These are phyloP conservation scores for Chironomus tentans DNA, from an alignment of 2,888 invertebrate genomes.

Conservation along the genomic window DNA sequence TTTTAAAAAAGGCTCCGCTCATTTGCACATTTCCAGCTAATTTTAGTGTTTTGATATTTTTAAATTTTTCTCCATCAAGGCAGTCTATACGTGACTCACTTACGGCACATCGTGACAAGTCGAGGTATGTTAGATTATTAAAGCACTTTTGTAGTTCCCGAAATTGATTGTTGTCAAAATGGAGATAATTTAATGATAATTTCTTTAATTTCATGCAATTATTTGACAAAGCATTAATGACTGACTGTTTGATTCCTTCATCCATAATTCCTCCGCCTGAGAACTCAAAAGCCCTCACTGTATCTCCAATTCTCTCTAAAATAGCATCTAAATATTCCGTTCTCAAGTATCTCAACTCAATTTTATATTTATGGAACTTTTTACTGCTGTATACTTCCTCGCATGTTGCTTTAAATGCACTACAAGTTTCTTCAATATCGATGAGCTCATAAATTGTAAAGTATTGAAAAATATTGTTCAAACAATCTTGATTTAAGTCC, in stretches of 20 bases:
- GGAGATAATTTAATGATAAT: conserved; percentile 9
- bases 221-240: conserved; percentile 1
- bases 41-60: neutral
- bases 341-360: neutral
- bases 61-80: neutral
- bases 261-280: conserved; percentile 19
- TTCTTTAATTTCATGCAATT: neutral
- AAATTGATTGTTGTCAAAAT: neutral
- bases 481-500: neutral
- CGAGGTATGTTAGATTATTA: neutral
- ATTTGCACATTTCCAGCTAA: conserved; percentile 1
- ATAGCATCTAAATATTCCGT: neutral
- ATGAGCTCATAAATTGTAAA: neutral
- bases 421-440: neutral
- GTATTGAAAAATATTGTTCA: neutral
- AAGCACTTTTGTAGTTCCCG: neutral
- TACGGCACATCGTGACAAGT: neutral
- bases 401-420: neutral
- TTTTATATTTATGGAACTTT: neutral
- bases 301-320: conserved; percentile 5
- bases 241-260: neutral
- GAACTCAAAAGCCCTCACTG: neutral
- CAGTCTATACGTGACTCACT: neutral
- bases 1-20: neutral
- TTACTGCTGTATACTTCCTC: neutral